A percentile compares a stretch with the other conserved stretches of the same genome.
These are phyloP conservation scores for Paramacrobiotus metropolitanus DNA, from an alignment of 1,140 invertebrate species.

Conservation along the genomic window DNA sequence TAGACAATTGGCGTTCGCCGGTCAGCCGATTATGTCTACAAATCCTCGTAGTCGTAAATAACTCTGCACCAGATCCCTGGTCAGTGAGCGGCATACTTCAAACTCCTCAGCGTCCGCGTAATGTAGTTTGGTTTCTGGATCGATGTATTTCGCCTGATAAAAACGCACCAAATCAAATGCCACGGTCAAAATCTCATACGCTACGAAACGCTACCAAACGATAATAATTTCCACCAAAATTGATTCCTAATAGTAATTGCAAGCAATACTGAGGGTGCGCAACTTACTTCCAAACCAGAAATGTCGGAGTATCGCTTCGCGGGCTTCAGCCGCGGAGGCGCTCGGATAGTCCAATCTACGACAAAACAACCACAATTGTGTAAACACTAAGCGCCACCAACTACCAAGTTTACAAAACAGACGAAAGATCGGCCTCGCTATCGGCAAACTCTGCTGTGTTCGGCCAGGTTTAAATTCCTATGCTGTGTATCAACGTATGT, in stretches of 20 bases:
- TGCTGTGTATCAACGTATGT: no score
- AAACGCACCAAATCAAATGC: no score
- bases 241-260: no score
- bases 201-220: no score
- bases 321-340: conserved; percentile 65
- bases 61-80: conserved; percentile 51
- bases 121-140: conserved; percentile 63
- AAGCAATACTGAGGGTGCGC: no score
- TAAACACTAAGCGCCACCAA: background rate
- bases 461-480: no score
- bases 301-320: conserved; percentile 81
- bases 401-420: no score
- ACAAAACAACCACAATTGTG: conserved; percentile 27
- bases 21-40: background rate
- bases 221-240: no score
- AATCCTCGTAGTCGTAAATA: background rate
- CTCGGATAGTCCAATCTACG: conserved; percentile 39
- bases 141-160: conserved; percentile 61
- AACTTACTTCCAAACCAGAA: conserved; percentile 52
- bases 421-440: background rate
- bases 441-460: background rate
- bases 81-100: conserved; percentile 48
- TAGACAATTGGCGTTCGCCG: background rate
- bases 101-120: conserved; percentile 66
- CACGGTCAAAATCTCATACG: no score